Conservation (phyloP, 1,140 invertebrate genomes). For the Drosophila pectinifera region DNA sequence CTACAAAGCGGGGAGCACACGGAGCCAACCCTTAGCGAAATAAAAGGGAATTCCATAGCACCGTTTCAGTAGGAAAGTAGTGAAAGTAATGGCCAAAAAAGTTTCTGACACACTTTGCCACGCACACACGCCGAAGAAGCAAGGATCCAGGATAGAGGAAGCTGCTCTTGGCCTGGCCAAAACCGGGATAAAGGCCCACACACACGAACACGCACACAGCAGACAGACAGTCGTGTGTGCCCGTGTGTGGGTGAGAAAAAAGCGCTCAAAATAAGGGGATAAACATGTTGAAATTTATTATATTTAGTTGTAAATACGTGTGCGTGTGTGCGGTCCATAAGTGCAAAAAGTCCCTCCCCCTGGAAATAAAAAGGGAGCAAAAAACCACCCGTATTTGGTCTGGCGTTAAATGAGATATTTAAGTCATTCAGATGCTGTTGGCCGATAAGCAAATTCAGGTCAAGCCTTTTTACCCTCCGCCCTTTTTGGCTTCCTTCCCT, state of each 20-base stretch:
- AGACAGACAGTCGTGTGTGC: slow-evolving; percentile 3
- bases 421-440: slow-evolving; percentile 74
- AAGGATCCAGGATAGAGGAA: slow-evolving; percentile 23
- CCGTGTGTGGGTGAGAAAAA: slow-evolving; percentile 27
- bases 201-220: slow-evolving; percentile 2
- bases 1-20: neutral
- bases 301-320: slow-evolving; percentile 54
- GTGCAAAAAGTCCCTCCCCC: slow-evolving; percentile 39
- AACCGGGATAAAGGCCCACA: slow-evolving; percentile 14
- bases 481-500: neutral
- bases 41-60: slow-evolving; percentile 31
- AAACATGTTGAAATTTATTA: slow-evolving; percentile 78
- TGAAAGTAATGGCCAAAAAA: slow-evolving; percentile 75
- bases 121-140: neutral
- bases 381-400: slow-evolving; percentile 51
- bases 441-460: slow-evolving; percentile 74
- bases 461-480: slow-evolving; percentile 54
- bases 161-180: slow-evolving; percentile 12
- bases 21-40: slow-evolving; percentile 35
- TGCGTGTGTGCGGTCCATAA: neutral
- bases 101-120: slow-evolving; percentile 76
- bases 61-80: slow-evolving; percentile 58
- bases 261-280: slow-evolving; percentile 62
- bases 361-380: slow-evolving; percentile 6
- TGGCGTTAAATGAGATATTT: slow-evolving; percentile 82